Percentiles rank a stretch among this genome's conserved stretches.
Evolutionary conservation across 2,113 vertebrate genomes (phyloP).

Genomic region (Ceratotherium simum): DNA sequence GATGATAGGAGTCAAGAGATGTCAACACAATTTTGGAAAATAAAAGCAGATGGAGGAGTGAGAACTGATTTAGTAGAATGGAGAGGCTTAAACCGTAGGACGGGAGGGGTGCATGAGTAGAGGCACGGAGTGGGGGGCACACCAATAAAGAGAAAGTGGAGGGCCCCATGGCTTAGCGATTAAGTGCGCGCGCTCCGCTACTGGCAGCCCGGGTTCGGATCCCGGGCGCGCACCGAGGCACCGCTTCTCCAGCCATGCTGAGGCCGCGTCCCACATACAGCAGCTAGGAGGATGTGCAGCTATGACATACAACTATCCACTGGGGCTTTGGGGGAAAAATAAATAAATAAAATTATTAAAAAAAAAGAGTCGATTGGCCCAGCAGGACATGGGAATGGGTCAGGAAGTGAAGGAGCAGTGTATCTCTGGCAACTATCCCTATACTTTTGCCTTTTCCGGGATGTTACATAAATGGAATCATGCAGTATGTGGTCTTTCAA

Average conservation of each 20-base stretch:
- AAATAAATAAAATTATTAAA: no score
- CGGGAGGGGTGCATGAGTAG: background rate
- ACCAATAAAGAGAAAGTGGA: background rate
- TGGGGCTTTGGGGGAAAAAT: no score
- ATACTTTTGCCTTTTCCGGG: background rate
- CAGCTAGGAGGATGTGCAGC: no score
- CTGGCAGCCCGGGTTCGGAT: no score
- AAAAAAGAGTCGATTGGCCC: no score
- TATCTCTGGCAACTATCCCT: background rate
- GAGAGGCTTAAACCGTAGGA: background rate
- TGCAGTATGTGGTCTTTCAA: background rate
- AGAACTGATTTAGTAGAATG: background rate
- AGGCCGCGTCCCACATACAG: no score
- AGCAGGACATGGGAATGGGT: background rate
- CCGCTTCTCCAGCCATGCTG: no score
- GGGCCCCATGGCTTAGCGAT: no score
- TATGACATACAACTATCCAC: no score
- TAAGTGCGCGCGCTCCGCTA: no score
- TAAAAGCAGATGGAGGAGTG: background rate
- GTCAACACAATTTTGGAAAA: background rate
- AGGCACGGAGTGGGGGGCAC: background rate
- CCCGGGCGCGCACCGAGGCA: no score
- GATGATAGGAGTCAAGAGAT: background rate
- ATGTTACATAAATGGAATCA: background rate
- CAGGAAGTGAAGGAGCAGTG: background rate